These are phyloP conservation scores for Macrophya alboannulata DNA, from an alignment of 2,888 invertebrate species.

Conservation along the genomic window DNA sequence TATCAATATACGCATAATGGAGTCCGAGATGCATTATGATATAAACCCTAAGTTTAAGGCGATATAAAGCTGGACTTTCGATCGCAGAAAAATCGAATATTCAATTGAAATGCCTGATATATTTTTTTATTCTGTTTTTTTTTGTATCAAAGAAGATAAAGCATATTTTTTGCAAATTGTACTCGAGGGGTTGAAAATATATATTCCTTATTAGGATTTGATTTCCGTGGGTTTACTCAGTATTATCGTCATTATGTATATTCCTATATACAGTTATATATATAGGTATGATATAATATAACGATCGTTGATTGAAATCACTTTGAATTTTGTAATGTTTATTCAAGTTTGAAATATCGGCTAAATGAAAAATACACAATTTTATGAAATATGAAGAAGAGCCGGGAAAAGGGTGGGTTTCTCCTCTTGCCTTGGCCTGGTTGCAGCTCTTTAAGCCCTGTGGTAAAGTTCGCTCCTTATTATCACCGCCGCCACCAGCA, in stretches of 20 bases:
- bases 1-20: neutral
- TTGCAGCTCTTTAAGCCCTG: constrained; percentile 56
- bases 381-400: constrained; percentile 42
- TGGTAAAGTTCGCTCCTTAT: constrained; percentile 67
- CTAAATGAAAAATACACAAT: constrained; percentile 27
- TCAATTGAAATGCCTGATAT: neutral
- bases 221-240: neutral
- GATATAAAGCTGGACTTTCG: neutral
- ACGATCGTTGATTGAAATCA: constrained; percentile 15
- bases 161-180: neutral
- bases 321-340: neutral
- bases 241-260: neutral
- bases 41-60: neutral
- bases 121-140: neutral
- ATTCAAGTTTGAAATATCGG: neutral
- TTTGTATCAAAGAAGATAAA: neutral
- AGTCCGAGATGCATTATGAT: neutral
- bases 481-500: constrained; percentile 63
- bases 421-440: constrained; percentile 35
- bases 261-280: neutral
- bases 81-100: neutral
- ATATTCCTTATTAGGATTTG: neutral
- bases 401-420: constrained; percentile 52
- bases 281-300: neutral
- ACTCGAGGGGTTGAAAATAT: neutral